Evolutionary conservation across 2,888 invertebrate species (phyloP), one percentile per base, ranked within the genome.

Genomic region (Bhutanitis thaidina): DNA sequence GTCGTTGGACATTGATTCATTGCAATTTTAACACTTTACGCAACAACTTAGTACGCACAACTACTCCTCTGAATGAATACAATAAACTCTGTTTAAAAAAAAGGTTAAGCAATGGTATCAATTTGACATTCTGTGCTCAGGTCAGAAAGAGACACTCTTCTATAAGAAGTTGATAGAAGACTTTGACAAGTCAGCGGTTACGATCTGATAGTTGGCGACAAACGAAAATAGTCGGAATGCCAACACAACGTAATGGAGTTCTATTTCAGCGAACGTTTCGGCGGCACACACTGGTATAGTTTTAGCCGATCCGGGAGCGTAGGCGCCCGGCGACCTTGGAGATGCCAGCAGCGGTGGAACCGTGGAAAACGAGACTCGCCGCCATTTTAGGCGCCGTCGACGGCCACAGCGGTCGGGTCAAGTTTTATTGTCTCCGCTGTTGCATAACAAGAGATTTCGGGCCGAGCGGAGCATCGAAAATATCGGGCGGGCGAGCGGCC

Each of bases 341-440:
- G 64, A 62, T 66, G 71, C 67, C 73, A 76, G 76, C 77, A 71
- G 65, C 76, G 72, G 74, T 73, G 78, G 80, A 80, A 74, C 77
- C 71, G 79, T 74, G 81, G 82, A 81, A 80, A 82, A 78, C 66
- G 82, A 84, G 83, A 78, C 82, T 78, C 80, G 80, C 70, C 71
- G 82, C 89, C 89, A 88, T 88, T 89, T 89, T 89, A 85, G 89
- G 89, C 71, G 71, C 74, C 80, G 80, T 67, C 71, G 77, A 76
- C 79, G 66, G 69, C 65, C 77, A 76, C 71, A 66, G 67, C 79
- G 77, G 77, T 70, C 80, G 82, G 85, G 77, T 87, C 86, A 79
- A 80, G 79, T 87, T 89, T 86, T 89, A 87, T 86, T 82, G 88
- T 86, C 82, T 34, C 34, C 34, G 34, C 12, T 78, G 75, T 89